phyloP scores from a whole-genome alignment of 2,888 invertebrate species.

The Drosophila rubida region DNA sequence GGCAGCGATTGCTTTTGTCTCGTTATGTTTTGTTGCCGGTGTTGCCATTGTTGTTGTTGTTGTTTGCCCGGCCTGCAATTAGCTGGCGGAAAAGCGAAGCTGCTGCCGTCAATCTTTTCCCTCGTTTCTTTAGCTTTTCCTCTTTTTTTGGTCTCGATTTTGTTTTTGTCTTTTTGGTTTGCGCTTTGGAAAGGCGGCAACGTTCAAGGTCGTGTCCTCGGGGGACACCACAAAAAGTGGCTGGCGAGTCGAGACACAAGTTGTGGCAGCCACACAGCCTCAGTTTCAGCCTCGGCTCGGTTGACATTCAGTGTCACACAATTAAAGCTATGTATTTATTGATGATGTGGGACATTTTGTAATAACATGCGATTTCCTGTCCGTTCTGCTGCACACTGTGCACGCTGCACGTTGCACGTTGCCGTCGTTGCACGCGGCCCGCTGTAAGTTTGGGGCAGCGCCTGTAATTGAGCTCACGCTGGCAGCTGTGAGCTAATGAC shows the following conservation, averaged over 20 bases:
- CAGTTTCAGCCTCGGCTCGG: not conserved
- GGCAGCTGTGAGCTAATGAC: constrained; percentile 76
- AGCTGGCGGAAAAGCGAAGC: constrained; percentile 32
- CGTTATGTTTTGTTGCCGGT: not conserved
- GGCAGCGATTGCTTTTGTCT: constrained; percentile 28
- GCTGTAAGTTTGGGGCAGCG: constrained; percentile 39
- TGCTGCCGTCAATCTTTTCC: not conserved
- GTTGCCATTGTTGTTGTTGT: not conserved
- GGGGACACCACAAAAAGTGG: not conserved
- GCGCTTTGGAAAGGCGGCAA: constrained; percentile 9
- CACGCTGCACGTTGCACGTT: not conserved
- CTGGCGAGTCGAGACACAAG: not conserved
- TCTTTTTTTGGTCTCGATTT: not conserved
- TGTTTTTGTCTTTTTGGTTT: not conserved
- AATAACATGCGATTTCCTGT: constrained; percentile 82
- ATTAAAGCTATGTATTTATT: constrained; percentile 74
- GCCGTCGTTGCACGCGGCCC: constrained; percentile 1
- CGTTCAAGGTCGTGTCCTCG: constrained; percentile 42
- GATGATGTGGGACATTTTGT: constrained; percentile 78
- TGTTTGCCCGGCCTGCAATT: constrained; percentile 53
- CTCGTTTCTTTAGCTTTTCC: not conserved
- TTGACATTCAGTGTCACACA: constrained; percentile 68
- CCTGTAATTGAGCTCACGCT: constrained; percentile 64
- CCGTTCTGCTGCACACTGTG: not conserved
- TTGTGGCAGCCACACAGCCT: not conserved